Conservation (phyloP, 2,888 invertebrate species). For the Shargacucullia verbasci region DNA sequence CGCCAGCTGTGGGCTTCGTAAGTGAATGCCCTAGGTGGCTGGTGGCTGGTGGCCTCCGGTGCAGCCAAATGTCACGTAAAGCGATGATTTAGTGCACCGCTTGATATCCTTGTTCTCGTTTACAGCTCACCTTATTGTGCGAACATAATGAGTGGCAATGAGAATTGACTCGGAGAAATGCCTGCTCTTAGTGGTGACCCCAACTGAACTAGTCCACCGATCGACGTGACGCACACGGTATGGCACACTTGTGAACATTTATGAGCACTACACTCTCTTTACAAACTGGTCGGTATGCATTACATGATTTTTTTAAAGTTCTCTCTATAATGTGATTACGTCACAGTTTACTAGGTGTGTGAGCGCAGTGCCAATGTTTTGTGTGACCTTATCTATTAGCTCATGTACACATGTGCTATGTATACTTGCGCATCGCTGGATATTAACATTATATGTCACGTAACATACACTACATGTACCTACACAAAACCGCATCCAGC, state of each 20-base stretch:
- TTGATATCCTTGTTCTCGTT: conserved; percentile 55
- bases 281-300: no score
- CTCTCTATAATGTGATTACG: no score
- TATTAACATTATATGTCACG: no score
- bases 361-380: no score
- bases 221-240: no score
- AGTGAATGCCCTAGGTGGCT: conserved; percentile 2
- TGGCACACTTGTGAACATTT: no score
- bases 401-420: neutral
- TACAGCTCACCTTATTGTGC: conserved; percentile 43
- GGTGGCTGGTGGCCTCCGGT: conserved; percentile 21
- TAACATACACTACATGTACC: no score
- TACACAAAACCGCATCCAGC: no score
- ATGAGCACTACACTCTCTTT: no score
- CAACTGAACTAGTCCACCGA: conserved; percentile 11
- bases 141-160: conserved; percentile 39
- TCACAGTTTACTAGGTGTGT: neutral
- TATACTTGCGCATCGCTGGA: neutral
- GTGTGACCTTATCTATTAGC: neutral
- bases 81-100: conserved; percentile 15
- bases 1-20: neutral
- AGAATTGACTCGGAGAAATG: conserved; percentile 26
- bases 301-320: no score
- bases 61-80: conserved; percentile 15
- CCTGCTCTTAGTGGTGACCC: conserved; percentile 18